Evolutionary conservation across 2,888 invertebrate genomes (phyloP).

Genomic region (Idaea straminata): DNA sequence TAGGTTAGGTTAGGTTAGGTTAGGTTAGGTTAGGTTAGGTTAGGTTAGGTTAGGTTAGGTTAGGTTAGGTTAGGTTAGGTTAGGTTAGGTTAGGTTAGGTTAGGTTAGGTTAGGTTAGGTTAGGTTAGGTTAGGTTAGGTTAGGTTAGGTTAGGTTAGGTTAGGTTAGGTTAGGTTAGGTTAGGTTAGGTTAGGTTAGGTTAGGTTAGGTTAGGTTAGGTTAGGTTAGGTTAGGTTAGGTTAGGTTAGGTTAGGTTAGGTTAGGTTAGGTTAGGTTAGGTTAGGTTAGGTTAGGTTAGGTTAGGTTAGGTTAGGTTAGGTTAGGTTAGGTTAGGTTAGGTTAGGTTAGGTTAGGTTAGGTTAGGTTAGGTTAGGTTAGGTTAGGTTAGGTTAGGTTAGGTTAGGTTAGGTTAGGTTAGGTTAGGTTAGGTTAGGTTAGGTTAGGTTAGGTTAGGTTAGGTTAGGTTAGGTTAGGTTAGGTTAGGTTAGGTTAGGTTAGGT

Average conservation of each 20-base stretch:
- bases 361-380: slow-evolving; percentile 30
- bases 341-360: slow-evolving; percentile 28
- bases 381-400: slow-evolving; percentile 31
- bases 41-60: slow-evolving; percentile 30
- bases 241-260: slow-evolving; percentile 29
- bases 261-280: slow-evolving; percentile 28
- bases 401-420: slow-evolving; percentile 29
- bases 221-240: slow-evolving; percentile 32
- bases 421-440: slow-evolving; percentile 35
- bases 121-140: slow-evolving; percentile 28
- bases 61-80: slow-evolving; percentile 26
- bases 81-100: slow-evolving; percentile 26
- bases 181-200: slow-evolving; percentile 33
- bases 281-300: no score
- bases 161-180: slow-evolving; percentile 29
- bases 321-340: slow-evolving; percentile 25
- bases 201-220: slow-evolving; percentile 33
- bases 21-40: slow-evolving; percentile 32
- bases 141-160: slow-evolving; percentile 28
- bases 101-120: slow-evolving; percentile 31
- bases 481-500: no score
- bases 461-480: slow-evolving; percentile 34
- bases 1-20: slow-evolving; percentile 31
- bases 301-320: slow-evolving; percentile 31
- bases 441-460: slow-evolving; percentile 34